Evolutionary conservation across 2,888 invertebrate genomes (phyloP), one percentile per base, ranked within the genome.

Genomic region (Drosophila phalerata): DNA sequence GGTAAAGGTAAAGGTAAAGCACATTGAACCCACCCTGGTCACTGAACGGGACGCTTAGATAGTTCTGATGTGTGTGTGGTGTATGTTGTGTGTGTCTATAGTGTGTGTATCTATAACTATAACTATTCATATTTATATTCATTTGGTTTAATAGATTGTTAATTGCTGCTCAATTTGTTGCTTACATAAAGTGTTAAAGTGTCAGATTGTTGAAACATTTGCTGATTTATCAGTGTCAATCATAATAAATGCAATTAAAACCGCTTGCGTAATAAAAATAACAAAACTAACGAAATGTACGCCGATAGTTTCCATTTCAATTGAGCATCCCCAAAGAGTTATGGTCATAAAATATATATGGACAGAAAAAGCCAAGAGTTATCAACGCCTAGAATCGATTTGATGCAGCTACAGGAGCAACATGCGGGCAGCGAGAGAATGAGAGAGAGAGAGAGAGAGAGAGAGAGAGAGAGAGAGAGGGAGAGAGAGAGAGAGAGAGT

Each of bases 221-320:
- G 64, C 71, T 66, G 60, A 72, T 79, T 77, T 76, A 48, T 66
- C 73, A 79, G 73, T 85, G 86, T 86, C 86, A 86, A 88, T 86
- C 86, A 81, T 81, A 81, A 86, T 86, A 72, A 86, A 84, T 78
- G 80, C 84, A 85, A 88, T 88, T 77, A 85, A 85, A 58, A 32
- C 9, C 34, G 37, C 28, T 37, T 34, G 13, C 42, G 42, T 30
- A 30, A 47, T 37, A 11, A 48, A 48, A 37, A 65, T 34, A 13
- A 34, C 79, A 74, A 77, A 79, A 81, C 79, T 66, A 65, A 49
- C 62, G 47, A 38, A 55, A 42, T 49, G 17, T 49, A 32, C 38
- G 30, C 19, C 19, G 38, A 55, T 60, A 66, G 76, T 83, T 81
- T 85, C 86, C 76, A 83, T 83, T 83, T 83, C 85, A 83, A 85